These are phyloP conservation scores for Cyclophora albipunctata DNA, from an alignment of 2,888 invertebrate genomes.

Conservation along the genomic window DNA sequence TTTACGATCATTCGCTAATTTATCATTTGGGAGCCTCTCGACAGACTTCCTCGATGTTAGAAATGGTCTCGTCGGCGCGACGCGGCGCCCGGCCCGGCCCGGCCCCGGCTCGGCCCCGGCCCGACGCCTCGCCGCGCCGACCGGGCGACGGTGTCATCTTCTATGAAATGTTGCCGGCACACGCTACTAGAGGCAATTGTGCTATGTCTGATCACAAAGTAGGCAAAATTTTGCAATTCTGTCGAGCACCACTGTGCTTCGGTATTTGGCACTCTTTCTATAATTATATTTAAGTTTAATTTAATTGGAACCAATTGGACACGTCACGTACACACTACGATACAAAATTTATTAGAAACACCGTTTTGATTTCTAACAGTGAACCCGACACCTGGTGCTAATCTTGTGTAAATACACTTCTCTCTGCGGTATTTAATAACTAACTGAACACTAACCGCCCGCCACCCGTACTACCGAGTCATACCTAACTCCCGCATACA, in stretches of 20 bases:
- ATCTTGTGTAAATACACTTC: conserved; percentile 40
- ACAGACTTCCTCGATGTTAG: conserved; percentile 63
- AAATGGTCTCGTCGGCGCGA: conserved; percentile 41
- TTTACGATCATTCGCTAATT: conserved; percentile 54
- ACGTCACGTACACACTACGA: conserved; percentile 41
- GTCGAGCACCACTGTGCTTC: conserved; percentile 71
- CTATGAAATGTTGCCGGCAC: conserved; percentile 35
- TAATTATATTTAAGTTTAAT: conserved; percentile 39
- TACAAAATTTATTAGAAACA: conserved; percentile 25
- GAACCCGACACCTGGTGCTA: conserved; percentile 28
- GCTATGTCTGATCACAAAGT: conserved; percentile 55
- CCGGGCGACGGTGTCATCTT: conserved; percentile 38
- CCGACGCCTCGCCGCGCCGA: conserved; percentile 22
- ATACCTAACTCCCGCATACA: conserved; percentile 7
- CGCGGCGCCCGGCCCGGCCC: conserved; percentile 10
- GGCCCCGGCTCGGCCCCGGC: not conserved
- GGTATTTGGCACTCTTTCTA: conserved; percentile 69
- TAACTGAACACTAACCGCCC: conserved; percentile 5
- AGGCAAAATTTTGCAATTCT: conserved; percentile 64
- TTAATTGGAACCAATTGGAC: conserved; percentile 39
- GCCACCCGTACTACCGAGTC: not conserved
- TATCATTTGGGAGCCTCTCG: conserved; percentile 70
- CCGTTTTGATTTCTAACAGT: conserved; percentile 30
- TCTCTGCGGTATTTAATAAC: conserved; percentile 18
- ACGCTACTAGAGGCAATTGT: conserved; percentile 44